These are phyloP conservation scores for Drosophila seguyi DNA, from an alignment of 1,140 invertebrate species.

Conservation along the genomic window DNA sequence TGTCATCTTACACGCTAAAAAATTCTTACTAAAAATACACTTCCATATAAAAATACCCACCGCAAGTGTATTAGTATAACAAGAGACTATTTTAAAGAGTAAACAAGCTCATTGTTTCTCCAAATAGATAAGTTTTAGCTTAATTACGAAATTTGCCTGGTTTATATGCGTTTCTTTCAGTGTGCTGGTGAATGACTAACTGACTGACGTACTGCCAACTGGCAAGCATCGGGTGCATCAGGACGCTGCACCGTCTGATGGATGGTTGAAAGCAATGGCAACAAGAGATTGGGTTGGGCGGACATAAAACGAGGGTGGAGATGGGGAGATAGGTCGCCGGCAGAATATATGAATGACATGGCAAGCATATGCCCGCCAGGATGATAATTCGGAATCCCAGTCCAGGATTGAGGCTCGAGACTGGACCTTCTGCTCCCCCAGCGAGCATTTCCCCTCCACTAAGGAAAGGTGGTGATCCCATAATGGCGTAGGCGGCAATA, in stretches of 20 bases:
- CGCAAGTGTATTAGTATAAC: background rate
- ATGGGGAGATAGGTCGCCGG: constrained; percentile 30
- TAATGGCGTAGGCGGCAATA: constrained; percentile 2
- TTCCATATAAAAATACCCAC: background rate
- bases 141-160: background rate
- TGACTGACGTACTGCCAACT: constrained; percentile 70
- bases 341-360: constrained; percentile 82
- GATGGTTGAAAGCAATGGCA: constrained; percentile 67
- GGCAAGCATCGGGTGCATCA: constrained; percentile 45
- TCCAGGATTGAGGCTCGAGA: constrained; percentile 32
- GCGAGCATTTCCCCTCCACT: constrained; percentile 7
- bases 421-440: constrained; percentile 10
- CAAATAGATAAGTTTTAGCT: background rate
- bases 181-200: constrained; percentile 46
- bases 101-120: background rate
- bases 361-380: constrained; percentile 61
- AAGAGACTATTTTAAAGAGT: background rate
- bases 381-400: constrained; percentile 26
- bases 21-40: background rate
- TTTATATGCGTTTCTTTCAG: constrained; percentile 15
- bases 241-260: constrained; percentile 58
- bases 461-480: constrained; percentile 35
- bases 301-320: constrained; percentile 25
- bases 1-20: background rate
- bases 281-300: constrained; percentile 1